Evolutionary conservation across 92 coral and sea anemone genomes (phyloP), one percentile per base, ranked within the genome.

Genomic region (Anthopleura xanthogrammica): DNA sequence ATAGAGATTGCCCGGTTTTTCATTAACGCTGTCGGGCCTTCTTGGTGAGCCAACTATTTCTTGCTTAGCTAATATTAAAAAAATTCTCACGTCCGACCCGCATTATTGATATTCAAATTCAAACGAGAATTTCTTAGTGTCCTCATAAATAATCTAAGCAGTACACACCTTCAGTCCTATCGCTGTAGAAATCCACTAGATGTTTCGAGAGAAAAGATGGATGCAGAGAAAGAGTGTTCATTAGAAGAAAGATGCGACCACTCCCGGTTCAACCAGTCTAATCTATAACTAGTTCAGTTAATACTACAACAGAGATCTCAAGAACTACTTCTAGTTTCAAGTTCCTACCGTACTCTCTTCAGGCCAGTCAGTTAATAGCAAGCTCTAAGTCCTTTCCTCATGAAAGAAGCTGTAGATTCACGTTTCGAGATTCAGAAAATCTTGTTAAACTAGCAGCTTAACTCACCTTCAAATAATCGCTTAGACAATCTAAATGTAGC

Each of bases 41-140:
- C 74, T 23, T 9, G 40, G 24, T 68, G 74, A 5, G 24, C 4
- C 74, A 12, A 68, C 10, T 23, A 68, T n/a, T 29, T 68, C 41
- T 68, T 36, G 42, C 16, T 68, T 12, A 16, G 3, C 42, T 36
- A 68, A 68, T 23, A 29, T 29, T 68, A 24, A 68, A 68, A 68
- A 46, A 46, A 46, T 46, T 46, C 17, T 68, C 74, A 36, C 20
- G 72, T n/a, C 72, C 72, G 72, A 65, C 39, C 74, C 74, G 16
- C 74, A 17, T 68, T 12, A 24, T 68, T 68, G 42, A 36, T 23
- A 68, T 68, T 68, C 74, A 24, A 36, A 68, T 68, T 68, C 16
- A 68, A 64, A 54, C 58, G 58, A 36, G 74, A 68, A 68, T 68
- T 68, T 68, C 74, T 68, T 23, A 68, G 46, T 36, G 4, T 68